These are phyloP conservation scores for Heliconius sara DNA, from an alignment of 2,888 invertebrate genomes.

Conservation along the genomic window DNA sequence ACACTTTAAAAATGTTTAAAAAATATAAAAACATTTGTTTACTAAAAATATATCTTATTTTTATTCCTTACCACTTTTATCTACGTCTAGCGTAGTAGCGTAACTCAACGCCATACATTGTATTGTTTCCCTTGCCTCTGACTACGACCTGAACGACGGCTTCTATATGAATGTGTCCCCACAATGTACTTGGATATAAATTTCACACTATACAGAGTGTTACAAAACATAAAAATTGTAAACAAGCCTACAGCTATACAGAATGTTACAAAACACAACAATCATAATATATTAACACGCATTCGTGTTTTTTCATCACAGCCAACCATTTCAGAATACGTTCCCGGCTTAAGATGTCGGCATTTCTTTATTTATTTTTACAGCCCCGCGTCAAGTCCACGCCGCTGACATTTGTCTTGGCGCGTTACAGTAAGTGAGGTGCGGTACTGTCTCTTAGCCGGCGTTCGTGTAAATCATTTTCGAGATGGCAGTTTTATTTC, in stretches of 20 bases:
- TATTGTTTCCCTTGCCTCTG: no score
- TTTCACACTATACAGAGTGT: background rate
- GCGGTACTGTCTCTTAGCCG: constrained; percentile 46
- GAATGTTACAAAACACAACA: background rate
- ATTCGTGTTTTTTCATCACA: no score
- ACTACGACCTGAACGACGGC: no score
- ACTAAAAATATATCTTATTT: no score
- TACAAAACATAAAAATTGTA: background rate
- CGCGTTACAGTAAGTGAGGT: constrained; percentile 43
- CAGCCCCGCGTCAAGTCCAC: constrained; percentile 46
- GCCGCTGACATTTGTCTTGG: constrained; percentile 46
- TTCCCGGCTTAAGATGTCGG: constrained; percentile 25
- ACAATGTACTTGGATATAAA: background rate
- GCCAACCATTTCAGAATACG: constrained; percentile 15
- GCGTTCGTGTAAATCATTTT: constrained; percentile 48
- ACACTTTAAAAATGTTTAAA: no score
- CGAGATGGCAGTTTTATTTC: constrained; percentile 44
- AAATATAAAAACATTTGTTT: no score
- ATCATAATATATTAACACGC: no score
- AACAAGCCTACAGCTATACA: background rate
- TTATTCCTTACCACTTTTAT: no score
- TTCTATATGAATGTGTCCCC: no score
- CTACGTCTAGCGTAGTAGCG: no score
- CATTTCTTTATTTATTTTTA: constrained; percentile 45
- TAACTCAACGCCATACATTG: no score